Evolutionary conservation across 2,113 vertebrate genomes (phyloP).

Genomic region (Equus quagga): DNA sequence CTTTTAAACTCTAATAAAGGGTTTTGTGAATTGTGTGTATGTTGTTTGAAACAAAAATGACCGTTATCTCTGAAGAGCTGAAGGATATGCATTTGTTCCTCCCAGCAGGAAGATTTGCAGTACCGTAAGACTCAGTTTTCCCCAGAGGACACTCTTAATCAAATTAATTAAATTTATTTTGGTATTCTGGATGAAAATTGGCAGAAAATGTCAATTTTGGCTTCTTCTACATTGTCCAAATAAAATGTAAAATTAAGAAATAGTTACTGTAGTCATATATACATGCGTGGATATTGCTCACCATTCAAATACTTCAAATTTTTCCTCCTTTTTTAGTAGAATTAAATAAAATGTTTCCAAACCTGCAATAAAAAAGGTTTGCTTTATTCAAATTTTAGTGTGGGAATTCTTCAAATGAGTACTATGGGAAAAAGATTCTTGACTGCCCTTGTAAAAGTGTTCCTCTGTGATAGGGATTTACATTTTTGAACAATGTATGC

Average conservation of each 20-base stretch:
- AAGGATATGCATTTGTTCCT: background rate
- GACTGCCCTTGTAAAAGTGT: background rate
- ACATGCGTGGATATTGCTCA: background rate
- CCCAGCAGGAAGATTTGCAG: background rate
- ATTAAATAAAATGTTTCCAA: background rate
- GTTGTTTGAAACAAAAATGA: background rate
- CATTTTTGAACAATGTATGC: background rate
- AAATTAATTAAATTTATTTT: constrained; percentile 23
- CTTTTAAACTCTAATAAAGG: background rate
- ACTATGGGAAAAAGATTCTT: background rate
- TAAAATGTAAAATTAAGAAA: constrained; percentile 38
- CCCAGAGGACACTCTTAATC: background rate
- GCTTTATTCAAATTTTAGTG: background rate
- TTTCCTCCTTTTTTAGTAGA: background rate
- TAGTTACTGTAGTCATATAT: background rate
- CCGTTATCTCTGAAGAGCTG: background rate
- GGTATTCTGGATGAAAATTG: background rate
- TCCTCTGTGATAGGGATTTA: constrained; percentile 7
- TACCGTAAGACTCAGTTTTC: background rate
- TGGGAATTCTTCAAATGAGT: background rate
- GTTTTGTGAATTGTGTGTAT: background rate
- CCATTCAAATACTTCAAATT: background rate
- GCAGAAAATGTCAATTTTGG: background rate
- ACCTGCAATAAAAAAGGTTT: background rate
- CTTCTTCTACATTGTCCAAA: background rate